Evolutionary conservation across 2,888 invertebrate genomes (phyloP).

Genomic region (Drosophila prostipennis): DNA sequence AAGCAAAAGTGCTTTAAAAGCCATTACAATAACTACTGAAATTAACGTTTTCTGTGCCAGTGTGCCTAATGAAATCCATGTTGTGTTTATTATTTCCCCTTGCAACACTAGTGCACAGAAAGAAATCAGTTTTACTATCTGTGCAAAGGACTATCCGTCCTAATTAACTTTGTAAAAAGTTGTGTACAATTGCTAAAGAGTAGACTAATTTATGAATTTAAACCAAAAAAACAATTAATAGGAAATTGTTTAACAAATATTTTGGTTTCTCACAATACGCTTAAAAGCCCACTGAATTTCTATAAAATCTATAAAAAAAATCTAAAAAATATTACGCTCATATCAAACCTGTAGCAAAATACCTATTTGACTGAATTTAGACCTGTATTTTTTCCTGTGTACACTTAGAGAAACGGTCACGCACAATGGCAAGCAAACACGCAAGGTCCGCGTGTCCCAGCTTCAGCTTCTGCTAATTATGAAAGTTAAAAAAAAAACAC

Average conservation of each 20-base stretch:
- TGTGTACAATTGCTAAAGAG: too few species aligned
- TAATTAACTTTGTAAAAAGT: too few species aligned
- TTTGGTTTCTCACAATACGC: too few species aligned
- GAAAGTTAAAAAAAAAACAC: slow-evolving; percentile 61
- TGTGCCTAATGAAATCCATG: slow-evolving; percentile 59
- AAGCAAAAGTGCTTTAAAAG: slow-evolving; percentile 53
- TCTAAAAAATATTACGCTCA: too few species aligned
- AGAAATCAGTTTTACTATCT: background rate
- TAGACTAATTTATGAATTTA: too few species aligned
- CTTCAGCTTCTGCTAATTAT: slow-evolving; percentile 65
- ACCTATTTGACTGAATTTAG: background rate
- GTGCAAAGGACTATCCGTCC: too few species aligned
- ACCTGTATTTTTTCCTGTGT: slow-evolving; percentile 3
- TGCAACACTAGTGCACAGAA: slow-evolving; percentile 8
- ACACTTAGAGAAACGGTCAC: slow-evolving; percentile 45
- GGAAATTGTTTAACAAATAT: too few species aligned
- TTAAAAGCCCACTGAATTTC: too few species aligned
- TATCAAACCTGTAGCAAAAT: background rate
- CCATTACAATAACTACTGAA: slow-evolving; percentile 54
- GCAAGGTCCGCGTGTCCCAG: slow-evolving; percentile 48
- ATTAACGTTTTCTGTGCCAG: slow-evolving; percentile 60
- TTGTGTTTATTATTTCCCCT: slow-evolving; percentile 17
- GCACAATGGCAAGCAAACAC: slow-evolving; percentile 48
- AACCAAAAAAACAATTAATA: too few species aligned
- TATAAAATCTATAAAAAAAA: too few species aligned